Evolutionary conservation across 2,888 invertebrate genomes (phyloP), one percentile per base, ranked within the genome.

Genomic region (Thumatha senex): DNA sequence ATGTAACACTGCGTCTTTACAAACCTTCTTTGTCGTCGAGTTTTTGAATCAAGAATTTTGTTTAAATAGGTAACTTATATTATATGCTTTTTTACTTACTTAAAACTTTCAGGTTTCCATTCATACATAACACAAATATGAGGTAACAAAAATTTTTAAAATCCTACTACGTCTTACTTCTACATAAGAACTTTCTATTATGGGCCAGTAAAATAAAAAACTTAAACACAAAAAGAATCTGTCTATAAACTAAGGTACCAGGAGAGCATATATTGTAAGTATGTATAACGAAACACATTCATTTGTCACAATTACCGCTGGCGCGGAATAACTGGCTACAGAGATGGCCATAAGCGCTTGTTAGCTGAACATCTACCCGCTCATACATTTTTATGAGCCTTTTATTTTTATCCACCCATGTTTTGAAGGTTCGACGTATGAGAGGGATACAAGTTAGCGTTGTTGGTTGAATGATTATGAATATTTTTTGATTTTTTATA

Each of bases 381-480:
- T 91, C 90, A 89, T 91, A 89, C 89, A 91, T 91, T 90, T 91
- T 91, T 87, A 91, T 89, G 87, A 88, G 81, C 60, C 53, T 63
- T 66, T 78, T 82, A 78, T 82, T 84, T 82, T 84, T 88, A 88
- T 80, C 84, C 74, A 89, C 86, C 83, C 87, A 88, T 89, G 84
- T 83, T 78, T 73, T 84, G 80, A 67, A 58, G 61, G 54, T 65
- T 52, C 53, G 46, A 52, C 13, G 48, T 50, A 54, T 45, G 53
- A 35, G 39, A 38, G 54, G 31, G 31, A 48, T 36, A 33, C 39
- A 18, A 30, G 48, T 55, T 51, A 52, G 38, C 53, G 54, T 43
- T 34, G 14, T n/a, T n/a, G 10, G 30, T 34, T 49, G 39, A 44
- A 12, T 49, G 34, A 40, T 44, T 31, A 31, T 24, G 18, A 24